Percentiles rank a stretch among this genome's conserved stretches.
These are phyloP conservation scores for Coelopa pilipes DNA, from an alignment of 2,888 invertebrate genomes.

Conservation along the genomic window DNA sequence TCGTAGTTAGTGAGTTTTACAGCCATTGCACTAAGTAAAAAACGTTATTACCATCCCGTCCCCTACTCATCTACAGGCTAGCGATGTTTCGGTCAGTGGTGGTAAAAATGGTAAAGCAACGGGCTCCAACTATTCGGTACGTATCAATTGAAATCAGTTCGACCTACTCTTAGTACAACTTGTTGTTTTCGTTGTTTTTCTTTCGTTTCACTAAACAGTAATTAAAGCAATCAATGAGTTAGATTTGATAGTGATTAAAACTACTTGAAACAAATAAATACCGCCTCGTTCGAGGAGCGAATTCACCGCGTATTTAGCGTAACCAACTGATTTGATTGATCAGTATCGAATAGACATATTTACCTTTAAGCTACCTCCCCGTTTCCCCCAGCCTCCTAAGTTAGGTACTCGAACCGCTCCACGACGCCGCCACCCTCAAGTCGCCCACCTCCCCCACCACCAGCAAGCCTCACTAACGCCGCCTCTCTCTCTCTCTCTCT, in stretches of 20 bases:
- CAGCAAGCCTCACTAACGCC: not conserved
- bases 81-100: conserved; percentile 65
- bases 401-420: conserved; percentile 12
- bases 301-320: conserved; percentile 1
- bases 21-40: conserved; percentile 45
- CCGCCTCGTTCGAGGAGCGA: not conserved
- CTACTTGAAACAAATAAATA: not conserved
- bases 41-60: conserved; percentile 58
- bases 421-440: not conserved
- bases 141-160: conserved; percentile 68
- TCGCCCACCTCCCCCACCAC: not conserved
- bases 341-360: conserved; percentile 65
- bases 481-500: conserved; percentile 37
- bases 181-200: conserved; percentile 28
- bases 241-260: not conserved
- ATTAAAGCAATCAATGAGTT: conserved; percentile 33
- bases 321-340: conserved; percentile 66
- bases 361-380: not conserved
- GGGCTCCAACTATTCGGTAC: conserved; percentile 68
- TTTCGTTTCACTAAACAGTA: conserved; percentile 34
- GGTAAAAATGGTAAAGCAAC: conserved; percentile 68
- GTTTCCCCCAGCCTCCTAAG: conserved; percentile 11
- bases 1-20: conserved; percentile 27
- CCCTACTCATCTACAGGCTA: conserved; percentile 67
- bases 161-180: conserved; percentile 34